Percentiles rank a stretch among this genome's conserved stretches.
phyloP scores from a whole-genome alignment of 2,113 vertebrate genomes.

The Callaeas wilsoni region DNA sequence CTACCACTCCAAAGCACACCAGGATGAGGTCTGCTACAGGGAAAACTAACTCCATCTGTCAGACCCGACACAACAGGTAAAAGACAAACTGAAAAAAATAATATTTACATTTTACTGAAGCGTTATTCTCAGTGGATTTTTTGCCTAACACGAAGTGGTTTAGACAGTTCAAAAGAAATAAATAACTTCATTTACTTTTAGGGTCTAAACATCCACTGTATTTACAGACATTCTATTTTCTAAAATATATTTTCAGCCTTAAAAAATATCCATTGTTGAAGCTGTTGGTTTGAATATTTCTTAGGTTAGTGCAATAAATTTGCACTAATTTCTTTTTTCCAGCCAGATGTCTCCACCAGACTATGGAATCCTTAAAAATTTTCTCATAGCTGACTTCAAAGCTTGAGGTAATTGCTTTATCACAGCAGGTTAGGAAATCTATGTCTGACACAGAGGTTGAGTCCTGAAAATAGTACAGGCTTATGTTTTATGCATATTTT shows the following conservation, averaged over 20 bases:
- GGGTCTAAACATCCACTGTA: background rate
- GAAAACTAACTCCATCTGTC: background rate
- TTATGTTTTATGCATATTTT: constrained; percentile 43
- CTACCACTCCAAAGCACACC: background rate
- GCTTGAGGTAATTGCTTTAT: constrained; percentile 34
- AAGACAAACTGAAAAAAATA: background rate
- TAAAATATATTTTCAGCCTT: background rate
- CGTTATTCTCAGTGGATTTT: rapidly evolving
- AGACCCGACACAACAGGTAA: background rate
- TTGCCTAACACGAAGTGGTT: background rate
- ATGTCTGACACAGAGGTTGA: background rate
- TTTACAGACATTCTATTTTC: background rate
- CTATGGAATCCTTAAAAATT: constrained; percentile 23
- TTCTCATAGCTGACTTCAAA: constrained; percentile 6
- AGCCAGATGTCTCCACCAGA: constrained; percentile 42
- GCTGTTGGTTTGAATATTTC: background rate
- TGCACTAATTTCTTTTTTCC: constrained; percentile 20
- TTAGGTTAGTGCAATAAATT: background rate
- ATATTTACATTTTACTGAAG: background rate
- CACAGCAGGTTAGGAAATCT: constrained; percentile 12
- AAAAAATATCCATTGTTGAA: background rate
- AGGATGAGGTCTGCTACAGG: background rate
- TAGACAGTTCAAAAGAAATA: background rate
- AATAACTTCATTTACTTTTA: background rate
- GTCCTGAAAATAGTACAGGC: background rate